These are phyloP conservation scores for Squalus acanthias DNA, from an alignment of 2,797 vertebrate genomes.

Conservation along the genomic window DNA sequence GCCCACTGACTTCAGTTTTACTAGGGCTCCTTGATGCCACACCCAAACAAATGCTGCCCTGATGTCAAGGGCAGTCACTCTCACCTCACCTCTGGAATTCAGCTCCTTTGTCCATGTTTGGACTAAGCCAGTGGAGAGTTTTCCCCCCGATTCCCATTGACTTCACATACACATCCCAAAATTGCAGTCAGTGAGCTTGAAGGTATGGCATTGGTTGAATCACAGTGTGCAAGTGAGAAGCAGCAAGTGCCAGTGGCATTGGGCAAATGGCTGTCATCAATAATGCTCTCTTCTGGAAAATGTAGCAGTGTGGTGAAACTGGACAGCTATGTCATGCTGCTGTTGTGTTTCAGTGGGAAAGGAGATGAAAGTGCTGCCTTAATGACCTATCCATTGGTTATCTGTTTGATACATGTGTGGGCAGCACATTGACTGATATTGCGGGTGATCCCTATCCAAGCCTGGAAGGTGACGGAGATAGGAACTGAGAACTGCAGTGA, in stretches of 20 bases:
- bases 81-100: no score
- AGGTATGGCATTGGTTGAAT: background rate
- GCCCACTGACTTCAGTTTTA: no score
- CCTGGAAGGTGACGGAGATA: background rate
- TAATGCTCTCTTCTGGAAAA: background rate
- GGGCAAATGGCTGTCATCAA: background rate
- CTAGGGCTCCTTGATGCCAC: no score
- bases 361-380: background rate
- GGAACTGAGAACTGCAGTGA: background rate
- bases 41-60: no score
- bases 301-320: background rate
- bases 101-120: no score
- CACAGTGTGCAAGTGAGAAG: background rate
- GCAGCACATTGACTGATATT: background rate
- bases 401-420: background rate
- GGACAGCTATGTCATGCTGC: background rate
- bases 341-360: background rate
- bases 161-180: background rate
- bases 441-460: background rate
- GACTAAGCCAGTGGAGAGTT: no score
- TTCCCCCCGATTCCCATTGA: no score
- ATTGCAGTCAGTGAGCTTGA: background rate
- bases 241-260: background rate
- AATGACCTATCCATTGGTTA: background rate
- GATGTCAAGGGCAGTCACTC: no score